Evolutionary conservation across 2,888 invertebrate species (phyloP).

Genomic region (Diachrysia chrysitis): DNA sequence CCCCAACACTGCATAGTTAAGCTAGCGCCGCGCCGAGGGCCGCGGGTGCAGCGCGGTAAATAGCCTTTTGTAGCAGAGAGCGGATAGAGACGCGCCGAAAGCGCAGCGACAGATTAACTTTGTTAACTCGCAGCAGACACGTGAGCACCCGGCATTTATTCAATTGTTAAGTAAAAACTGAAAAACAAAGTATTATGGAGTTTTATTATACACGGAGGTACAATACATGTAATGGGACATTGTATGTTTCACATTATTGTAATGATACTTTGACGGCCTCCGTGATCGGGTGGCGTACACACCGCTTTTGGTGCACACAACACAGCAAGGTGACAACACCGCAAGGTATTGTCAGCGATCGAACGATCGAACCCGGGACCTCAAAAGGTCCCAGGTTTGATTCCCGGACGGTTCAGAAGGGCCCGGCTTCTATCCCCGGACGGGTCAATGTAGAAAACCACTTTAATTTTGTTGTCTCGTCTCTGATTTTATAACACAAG

Average conservation of each 20-base stretch:
- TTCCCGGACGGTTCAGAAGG: no score
- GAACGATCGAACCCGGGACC: no score
- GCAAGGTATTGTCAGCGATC: no score
- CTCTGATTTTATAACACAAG: no score
- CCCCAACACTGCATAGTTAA: slow-evolving; percentile 15
- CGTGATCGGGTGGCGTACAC: no score
- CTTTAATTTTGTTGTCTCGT: no score
- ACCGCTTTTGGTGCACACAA: no score
- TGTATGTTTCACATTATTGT: neutral
- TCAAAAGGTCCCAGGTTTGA: no score
- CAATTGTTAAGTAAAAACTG: slow-evolving; percentile 6
- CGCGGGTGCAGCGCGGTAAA: slow-evolving; percentile 15
- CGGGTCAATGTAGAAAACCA: no score
- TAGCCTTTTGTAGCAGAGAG: slow-evolving; percentile 32
- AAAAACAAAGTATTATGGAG: neutral
- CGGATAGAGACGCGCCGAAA: slow-evolving; percentile 9
- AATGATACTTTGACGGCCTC: no score
- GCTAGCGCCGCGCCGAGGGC: neutral
- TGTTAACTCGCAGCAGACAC: slow-evolving; percentile 9
- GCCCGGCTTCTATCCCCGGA: no score
- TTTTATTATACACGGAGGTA: neutral
- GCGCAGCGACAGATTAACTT: slow-evolving; percentile 24
- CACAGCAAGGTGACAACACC: no score
- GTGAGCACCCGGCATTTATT: slow-evolving; percentile 8
- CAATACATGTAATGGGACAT: neutral